Base-by-base conservation (phyloP, 2,888 invertebrate species). In the Cryptocephalus moraei region DNA sequence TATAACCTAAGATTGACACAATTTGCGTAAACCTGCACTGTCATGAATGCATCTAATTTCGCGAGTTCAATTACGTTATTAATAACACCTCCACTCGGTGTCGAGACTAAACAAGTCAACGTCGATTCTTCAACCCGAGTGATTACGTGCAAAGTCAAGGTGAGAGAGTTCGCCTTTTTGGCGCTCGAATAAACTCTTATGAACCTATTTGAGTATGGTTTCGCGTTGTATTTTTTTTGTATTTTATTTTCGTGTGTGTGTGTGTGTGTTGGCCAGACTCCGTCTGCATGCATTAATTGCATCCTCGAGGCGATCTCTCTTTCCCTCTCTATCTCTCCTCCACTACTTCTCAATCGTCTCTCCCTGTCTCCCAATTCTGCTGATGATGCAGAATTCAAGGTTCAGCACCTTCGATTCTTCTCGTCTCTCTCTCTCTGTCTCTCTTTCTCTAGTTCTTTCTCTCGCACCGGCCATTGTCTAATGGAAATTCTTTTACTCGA, bases 221-320 rank as follows among this genome's bases (percentile, higher is more conserved):
- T 36, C 36, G 36, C 56, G 53, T 53, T 55, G 53, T 11, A 56
- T 60, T 60, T 59, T 60, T 55, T 59, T 62, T 58, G 41, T 52
- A 56, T 60, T 60, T 59, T 57, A 54, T 59, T 61, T 61, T 22
- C 22, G 22, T 6, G 22, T 6, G 22, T 6, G 22, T 22, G 22
- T 22, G 22, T 22, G 22, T 40, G 31, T 13, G 40, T 4, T 49
- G 50, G 49, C 53, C 52, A 52, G 54, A 59, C 57, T 59, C 60
- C 59, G 67, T 67, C 64, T 66, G 65, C 63, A 64, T 69, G 67
- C 66, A 68, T 69, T 68, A 68, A 69, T 69, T 68, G 69, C 66
- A 66, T 65, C 67, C 66, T 64, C 55, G 60, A 57, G 65, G 67
- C 65, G 62, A 59, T 63, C 36, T 36, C 6, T 6, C 6, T 6